A percentile compares a stretch with the other conserved stretches of the same genome.
Evolutionary conservation across 2,888 invertebrate genomes (phyloP).

Genomic region (Troides oblongomaculatus): DNA sequence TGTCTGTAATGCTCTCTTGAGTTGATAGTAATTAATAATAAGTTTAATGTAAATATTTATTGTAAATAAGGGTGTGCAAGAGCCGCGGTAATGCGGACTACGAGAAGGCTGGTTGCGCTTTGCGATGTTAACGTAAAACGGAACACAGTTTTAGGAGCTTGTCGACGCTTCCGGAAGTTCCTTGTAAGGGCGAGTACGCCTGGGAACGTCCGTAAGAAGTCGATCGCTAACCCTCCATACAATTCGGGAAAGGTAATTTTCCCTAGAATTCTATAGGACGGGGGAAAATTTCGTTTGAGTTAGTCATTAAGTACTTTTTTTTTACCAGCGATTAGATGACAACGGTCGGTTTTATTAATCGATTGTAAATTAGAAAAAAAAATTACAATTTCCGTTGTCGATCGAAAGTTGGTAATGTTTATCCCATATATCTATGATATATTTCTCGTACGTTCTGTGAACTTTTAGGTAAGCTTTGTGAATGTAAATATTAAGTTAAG

Average conservation of each 20-base stretch:
- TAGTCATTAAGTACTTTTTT: slow-evolving; percentile 58
- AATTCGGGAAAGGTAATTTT: slow-evolving; percentile 81
- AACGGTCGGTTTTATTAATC: slow-evolving; percentile 36
- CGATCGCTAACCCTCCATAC: slow-evolving; percentile 65
- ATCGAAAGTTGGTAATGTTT: slow-evolving; percentile 86
- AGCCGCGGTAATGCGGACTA: slow-evolving; percentile 77
- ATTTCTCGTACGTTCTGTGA: slow-evolving; percentile 98
- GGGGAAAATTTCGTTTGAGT: slow-evolving; percentile 55
- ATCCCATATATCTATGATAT: slow-evolving; percentile 99
- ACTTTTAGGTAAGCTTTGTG: slow-evolving; percentile 79
- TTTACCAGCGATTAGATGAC: slow-evolving; percentile 69
- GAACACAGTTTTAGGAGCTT: slow-evolving; percentile 52
- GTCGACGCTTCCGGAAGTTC: slow-evolving; percentile 48
- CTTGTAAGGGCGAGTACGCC: slow-evolving; percentile 43
- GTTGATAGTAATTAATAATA: slow-evolving; percentile 43
- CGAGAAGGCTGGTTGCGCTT: slow-evolving; percentile 60
- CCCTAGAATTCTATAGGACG: slow-evolving; percentile 72
- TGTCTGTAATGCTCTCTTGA: slow-evolving; percentile 81
- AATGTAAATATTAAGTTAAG: slow-evolving; percentile 51
- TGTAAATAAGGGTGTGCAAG: slow-evolving; percentile 51
- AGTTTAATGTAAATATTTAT: slow-evolving; percentile 60
- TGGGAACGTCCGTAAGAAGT: slow-evolving; percentile 49
- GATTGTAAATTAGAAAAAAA: slow-evolving; percentile 33
- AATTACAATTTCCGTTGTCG: slow-evolving; percentile 43
- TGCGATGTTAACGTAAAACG: slow-evolving; percentile 56